phyloP scores from a whole-genome alignment of 1,140 invertebrate genomes.

The Drosophila sturtevanti region DNA sequence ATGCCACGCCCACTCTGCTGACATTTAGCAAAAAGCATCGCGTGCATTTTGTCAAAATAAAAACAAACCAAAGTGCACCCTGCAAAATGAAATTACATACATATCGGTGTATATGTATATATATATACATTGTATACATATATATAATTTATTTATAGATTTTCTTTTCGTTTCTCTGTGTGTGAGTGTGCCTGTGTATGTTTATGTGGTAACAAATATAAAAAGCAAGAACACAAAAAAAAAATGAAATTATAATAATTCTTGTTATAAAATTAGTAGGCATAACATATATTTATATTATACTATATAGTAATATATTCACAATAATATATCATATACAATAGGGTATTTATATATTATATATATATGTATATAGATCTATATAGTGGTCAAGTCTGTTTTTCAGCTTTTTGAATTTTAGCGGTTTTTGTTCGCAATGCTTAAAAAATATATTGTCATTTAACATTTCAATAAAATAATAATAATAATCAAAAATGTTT shows the following conservation, averaged over 20 bases:
- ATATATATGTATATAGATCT: slow-evolving; percentile 10
- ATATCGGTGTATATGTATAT: slow-evolving; percentile 28
- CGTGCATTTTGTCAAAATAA: neutral
- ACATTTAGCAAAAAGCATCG: slow-evolving; percentile 14
- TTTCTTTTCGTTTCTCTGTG: slow-evolving; percentile 13
- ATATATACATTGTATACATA: slow-evolving; percentile 29
- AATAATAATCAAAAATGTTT: slow-evolving; percentile 14
- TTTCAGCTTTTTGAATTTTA: slow-evolving; percentile 18
- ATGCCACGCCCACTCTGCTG: neutral
- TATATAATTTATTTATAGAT: slow-evolving; percentile 36
- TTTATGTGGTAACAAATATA: slow-evolving; percentile 19
- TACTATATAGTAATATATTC: slow-evolving; percentile 19
- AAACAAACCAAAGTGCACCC: slow-evolving; percentile 16
- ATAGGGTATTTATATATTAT: slow-evolving; percentile 8
- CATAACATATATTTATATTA: slow-evolving; percentile 38
- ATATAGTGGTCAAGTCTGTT: slow-evolving; percentile 50
- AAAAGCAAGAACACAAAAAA: slow-evolving; percentile 29
- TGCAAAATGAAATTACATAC: slow-evolving; percentile 3
- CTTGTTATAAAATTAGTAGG: slow-evolving; percentile 35
- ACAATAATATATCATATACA: slow-evolving; percentile 22
- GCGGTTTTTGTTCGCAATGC: slow-evolving; percentile 25
- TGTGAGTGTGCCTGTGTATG: slow-evolving; percentile 8
- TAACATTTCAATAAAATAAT: slow-evolving; percentile 29
- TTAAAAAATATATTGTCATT: slow-evolving; percentile 9
- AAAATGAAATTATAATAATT: slow-evolving; percentile 39